Percentiles rank a stretch among this genome's conserved stretches.
Conservation (phyloP, 2,113 vertebrate genomes). For the Channa argus region DNA sequence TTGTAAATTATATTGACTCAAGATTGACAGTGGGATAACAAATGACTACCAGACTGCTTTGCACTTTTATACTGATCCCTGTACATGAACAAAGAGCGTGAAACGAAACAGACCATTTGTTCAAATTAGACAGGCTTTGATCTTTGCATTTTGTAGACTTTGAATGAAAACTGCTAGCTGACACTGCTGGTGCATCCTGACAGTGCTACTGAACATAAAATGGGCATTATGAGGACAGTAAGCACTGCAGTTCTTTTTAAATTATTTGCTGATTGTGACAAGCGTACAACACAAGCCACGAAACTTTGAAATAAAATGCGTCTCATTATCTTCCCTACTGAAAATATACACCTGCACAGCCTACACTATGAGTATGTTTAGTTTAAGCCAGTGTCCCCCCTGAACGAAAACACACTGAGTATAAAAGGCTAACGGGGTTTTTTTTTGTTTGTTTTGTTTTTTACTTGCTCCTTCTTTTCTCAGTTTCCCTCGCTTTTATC, state of each 20-base stretch:
- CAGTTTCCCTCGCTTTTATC: too few relatives aligned
- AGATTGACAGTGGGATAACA: conserved; percentile 21
- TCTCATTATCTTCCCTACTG: conserved; percentile 35
- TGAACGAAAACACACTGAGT: conserved; percentile 33
- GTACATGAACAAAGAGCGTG: neutral
- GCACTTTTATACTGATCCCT: conserved; percentile 29
- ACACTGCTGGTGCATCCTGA: conserved; percentile 34
- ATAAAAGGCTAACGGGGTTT: neutral
- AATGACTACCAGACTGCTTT: neutral
- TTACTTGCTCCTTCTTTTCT: too few relatives aligned
- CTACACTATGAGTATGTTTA: conserved; percentile 10
- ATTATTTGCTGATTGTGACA: conserved; percentile 50
- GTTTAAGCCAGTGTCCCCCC: conserved; percentile 25
- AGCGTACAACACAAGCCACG: conserved; percentile 26
- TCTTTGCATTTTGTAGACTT: conserved; percentile 47
- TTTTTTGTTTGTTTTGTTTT: too few relatives aligned
- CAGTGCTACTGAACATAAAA: conserved; percentile 55
- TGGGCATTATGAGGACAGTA: conserved; percentile 48
- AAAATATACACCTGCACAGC: conserved; percentile 29
- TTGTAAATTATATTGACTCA: conserved; percentile 34
- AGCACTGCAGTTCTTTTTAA: conserved; percentile 26
- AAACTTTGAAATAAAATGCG: conserved; percentile 46
- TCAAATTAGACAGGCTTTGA: conserved; percentile 54
- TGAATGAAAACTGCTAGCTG: conserved; percentile 29
- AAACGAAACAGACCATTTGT: conserved; percentile 46